Evolutionary conservation across 2,888 invertebrate species (phyloP), one percentile per base, ranked within the genome.

Genomic region (Epistrophe eligans): DNA sequence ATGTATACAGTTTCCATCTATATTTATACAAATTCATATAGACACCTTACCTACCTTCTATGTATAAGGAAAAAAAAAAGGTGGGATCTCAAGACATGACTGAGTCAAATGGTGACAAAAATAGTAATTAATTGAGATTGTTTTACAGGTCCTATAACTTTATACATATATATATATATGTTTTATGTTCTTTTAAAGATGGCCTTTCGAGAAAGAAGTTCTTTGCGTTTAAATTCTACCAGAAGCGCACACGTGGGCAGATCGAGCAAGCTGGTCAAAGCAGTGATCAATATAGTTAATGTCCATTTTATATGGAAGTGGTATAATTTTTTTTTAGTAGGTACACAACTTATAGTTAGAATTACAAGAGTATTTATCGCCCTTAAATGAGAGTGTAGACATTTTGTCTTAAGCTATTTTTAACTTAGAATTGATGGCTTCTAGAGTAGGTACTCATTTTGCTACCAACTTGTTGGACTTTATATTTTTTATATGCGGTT

Each of bases 121-220:
- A 81, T 79, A 81, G 84, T 81, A 84, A 84, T 84, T 84, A 84
- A 84, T 84, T 71, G 71, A 67, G 67, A 67, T 81, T 15, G 71
- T 62, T 67, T 55, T 66, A 55, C 62, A 66, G 66, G 9, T 15
- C 55, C 9, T n/a, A 55, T 50, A 13, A 43, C 43, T 43, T 43
- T 15, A 13, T 43, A 6, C 38, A 45, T n/a, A n/a, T 45, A 7
- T n/a, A n/a, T n/a, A n/a, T 17, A 9, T 19, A 76, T 71, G 70
- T 70, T 58, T 17, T 19, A 71, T 71, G 70, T 70, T 64, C 15
- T 15, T 55, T 55, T 28, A 28, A 24, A 55, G 52, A 76, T 79
- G 70, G 71, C 50, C 71, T 35, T 57, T 24, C 3, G 9, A 32
- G 15, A 50, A 48, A 35, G 50, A 19, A 13, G 66, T 9, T 57